Conservation (phyloP, 2,797 vertebrate genomes). For the Oreochromis grahami region DNA sequence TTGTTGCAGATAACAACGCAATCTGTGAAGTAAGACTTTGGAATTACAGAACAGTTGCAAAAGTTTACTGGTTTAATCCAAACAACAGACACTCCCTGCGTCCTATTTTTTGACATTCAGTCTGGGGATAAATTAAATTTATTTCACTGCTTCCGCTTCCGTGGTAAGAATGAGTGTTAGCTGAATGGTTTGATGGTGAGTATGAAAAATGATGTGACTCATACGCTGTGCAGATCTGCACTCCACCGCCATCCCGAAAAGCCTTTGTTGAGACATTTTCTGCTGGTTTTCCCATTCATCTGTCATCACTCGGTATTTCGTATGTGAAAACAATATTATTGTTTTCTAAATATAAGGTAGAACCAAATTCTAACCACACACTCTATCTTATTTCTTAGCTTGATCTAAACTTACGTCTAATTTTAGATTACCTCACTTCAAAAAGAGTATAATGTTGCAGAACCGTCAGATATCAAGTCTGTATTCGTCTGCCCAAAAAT, state of each 20-base stretch:
- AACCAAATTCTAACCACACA: neutral
- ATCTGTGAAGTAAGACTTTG: neutral
- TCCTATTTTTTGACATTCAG: neutral
- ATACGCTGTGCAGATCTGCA: neutral
- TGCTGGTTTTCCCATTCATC: neutral
- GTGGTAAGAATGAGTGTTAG: neutral
- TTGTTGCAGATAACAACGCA: neutral
- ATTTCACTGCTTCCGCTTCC: neutral
- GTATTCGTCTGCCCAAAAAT: neutral
- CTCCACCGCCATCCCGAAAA: neutral
- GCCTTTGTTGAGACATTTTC: neutral
- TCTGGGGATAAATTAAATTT: neutral
- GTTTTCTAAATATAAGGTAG: neutral
- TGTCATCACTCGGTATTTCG: accelerated
- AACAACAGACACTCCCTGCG: neutral
- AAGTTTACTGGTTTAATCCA: neutral
- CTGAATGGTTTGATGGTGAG: neutral
- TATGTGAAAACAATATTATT: neutral
- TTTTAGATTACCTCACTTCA: neutral
- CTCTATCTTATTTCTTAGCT: neutral
- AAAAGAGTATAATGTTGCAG: neutral
- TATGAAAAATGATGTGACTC: neutral
- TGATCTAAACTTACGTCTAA: neutral
- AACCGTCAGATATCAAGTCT: neutral
- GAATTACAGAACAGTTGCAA: neutral